Evolutionary conservation across 1,140 invertebrate genomes (phyloP).

Genomic region (Dreissena polymorpha): DNA sequence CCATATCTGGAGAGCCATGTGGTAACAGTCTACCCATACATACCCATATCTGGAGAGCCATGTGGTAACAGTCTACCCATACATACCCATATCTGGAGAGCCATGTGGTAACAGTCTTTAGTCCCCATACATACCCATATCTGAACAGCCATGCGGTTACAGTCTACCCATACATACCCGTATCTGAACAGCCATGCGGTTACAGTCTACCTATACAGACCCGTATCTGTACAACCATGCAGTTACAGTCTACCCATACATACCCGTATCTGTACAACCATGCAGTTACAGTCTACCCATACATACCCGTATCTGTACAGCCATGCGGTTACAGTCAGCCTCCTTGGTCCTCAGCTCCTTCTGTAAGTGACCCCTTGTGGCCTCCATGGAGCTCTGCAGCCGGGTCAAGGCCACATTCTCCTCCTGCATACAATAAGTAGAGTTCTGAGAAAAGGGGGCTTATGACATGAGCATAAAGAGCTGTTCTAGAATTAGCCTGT

Average conservation of each 20-base stretch:
- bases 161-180: constrained; percentile 77
- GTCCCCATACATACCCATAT: constrained; percentile 76
- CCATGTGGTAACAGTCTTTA: too few relatives aligned
- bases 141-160: constrained; percentile 79
- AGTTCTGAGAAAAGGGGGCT: too few relatives aligned
- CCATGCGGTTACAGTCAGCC: constrained; percentile 79
- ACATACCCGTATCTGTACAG: constrained; percentile 78
- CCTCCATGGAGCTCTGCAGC: constrained; percentile 76
- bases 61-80: too few relatives aligned
- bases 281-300: constrained; percentile 77
- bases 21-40: too few relatives aligned
- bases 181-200: constrained; percentile 79
- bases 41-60: too few relatives aligned
- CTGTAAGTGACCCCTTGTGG: constrained; percentile 78
- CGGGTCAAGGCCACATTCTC: constrained; percentile 73
- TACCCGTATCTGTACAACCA: constrained; percentile 79
- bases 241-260: constrained; percentile 77
- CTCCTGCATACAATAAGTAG: constrained; percentile 61
- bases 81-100: too few relatives aligned
- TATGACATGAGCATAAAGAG: too few relatives aligned
- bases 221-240: constrained; percentile 79
- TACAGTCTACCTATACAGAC: constrained; percentile 78
- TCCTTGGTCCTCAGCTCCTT: constrained; percentile 78
- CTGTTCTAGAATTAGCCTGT: too few relatives aligned
- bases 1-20: too few relatives aligned